Evolutionary conservation across 2,888 invertebrate species (phyloP).

Genomic region (Protodeltote pygarga): DNA sequence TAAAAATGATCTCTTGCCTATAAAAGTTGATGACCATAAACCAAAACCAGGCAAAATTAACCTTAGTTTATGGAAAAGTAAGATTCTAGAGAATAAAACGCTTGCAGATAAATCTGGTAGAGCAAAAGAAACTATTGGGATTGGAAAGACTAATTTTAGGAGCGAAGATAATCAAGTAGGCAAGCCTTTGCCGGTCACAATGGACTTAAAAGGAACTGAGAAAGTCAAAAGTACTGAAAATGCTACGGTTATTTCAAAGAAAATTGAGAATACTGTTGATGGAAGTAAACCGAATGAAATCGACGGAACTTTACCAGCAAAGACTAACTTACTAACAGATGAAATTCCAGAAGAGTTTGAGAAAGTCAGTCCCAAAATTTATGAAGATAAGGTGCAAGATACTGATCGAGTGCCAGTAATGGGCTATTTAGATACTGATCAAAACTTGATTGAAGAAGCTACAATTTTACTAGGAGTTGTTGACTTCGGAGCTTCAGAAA

Average conservation of each 20-base stretch:
- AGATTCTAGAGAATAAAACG: constrained; percentile 36
- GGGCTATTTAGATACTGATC: background rate
- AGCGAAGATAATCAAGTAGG: no score
- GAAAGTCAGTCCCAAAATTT: background rate
- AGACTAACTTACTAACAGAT: background rate
- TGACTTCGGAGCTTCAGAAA: background rate
- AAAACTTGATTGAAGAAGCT: background rate
- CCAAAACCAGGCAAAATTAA: constrained; percentile 39
- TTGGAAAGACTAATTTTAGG: no score
- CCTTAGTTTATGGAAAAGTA: constrained; percentile 34
- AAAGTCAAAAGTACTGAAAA: no score
- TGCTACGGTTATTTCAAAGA: no score
- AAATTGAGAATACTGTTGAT: no score
- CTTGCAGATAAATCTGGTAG: no score
- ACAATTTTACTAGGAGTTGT: constrained; percentile 1
- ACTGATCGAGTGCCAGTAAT: background rate
- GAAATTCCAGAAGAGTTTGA: constrained; percentile 8
- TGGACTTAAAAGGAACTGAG: background rate
- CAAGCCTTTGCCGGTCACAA: background rate
- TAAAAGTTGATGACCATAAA: constrained; percentile 1
- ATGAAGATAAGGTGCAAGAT: constrained; percentile 5
- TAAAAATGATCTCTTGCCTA: no score
- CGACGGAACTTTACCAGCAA: background rate
- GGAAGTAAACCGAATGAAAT: no score
- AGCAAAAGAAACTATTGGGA: no score